Evolutionary conservation across 2,888 invertebrate species (phyloP).

Genomic region (Bombyx huttoni): DNA sequence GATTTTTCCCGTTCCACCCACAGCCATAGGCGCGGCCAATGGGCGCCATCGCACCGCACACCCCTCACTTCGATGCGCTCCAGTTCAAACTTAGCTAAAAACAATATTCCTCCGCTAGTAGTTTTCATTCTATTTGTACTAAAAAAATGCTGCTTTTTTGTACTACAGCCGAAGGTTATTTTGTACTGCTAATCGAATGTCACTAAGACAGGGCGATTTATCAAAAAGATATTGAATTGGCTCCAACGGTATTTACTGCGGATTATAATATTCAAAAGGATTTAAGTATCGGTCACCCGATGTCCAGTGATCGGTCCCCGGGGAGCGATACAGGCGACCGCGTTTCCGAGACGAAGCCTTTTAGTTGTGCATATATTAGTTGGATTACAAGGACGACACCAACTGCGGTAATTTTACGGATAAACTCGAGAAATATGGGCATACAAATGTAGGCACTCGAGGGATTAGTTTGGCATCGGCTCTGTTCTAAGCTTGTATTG

Average conservation of each 20-base stretch:
- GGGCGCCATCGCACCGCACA: slow-evolving; percentile 41
- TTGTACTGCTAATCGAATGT: background rate
- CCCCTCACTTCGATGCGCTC: slow-evolving; percentile 24
- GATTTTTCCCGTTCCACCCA: slow-evolving; percentile 57
- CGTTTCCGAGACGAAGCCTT: slow-evolving; percentile 38
- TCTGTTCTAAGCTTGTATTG: background rate
- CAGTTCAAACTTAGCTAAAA: slow-evolving; percentile 26
- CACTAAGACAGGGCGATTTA: background rate
- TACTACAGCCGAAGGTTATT: background rate
- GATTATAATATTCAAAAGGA: slow-evolving; percentile 23
- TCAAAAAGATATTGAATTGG: background rate
- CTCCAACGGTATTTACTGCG: slow-evolving; percentile 1
- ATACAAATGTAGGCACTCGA: slow-evolving; percentile 27
- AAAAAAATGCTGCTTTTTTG: background rate
- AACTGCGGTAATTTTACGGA: slow-evolving; percentile 47
- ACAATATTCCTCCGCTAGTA: slow-evolving; percentile 20
- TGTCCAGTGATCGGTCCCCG: slow-evolving; percentile 41
- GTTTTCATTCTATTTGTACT: slow-evolving; percentile 6
- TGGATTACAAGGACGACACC: slow-evolving; percentile 41
- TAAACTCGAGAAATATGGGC: slow-evolving; percentile 47
- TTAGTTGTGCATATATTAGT: slow-evolving; percentile 67
- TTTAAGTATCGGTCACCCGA: slow-evolving; percentile 37
- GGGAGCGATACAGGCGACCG: slow-evolving; percentile 33
- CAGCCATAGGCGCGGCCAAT: slow-evolving; percentile 58
- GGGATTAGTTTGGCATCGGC: slow-evolving; percentile 16